Evolutionary conservation across 2,113 vertebrate species (phyloP), one percentile per base, ranked within the genome.

Genomic region (Canis aureus): DNA sequence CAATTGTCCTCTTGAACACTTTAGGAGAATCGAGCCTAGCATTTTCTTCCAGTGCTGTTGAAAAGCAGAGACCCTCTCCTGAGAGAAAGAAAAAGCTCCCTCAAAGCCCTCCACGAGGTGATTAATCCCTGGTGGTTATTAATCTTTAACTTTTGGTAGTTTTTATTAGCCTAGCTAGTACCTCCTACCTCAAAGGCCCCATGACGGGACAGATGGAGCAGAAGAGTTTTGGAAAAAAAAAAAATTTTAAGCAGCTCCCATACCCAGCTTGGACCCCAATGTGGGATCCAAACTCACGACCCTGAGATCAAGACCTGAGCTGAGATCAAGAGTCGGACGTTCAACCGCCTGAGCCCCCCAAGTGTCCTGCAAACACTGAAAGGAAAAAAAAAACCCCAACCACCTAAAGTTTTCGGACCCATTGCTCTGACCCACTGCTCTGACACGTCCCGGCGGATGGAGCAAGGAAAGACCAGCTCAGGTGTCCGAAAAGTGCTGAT

Each of bases 1-100:
- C 25, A 27, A 35, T 22, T 0, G 20, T 20, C 49, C 29, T 27
- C 43, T 35, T 0, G 0, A 17, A 32, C 8, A 5, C 49, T 57
- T 74, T 8, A 25, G 74, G 74, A 53, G 49, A 66, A 92, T 93
- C 23, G 80, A 19, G 94, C 67, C 38, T 93, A 86, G 78, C 38
- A 64, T 93, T 94, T 97, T 97, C 97, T 94, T 91, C 96, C 96
- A 95, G 89, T 35, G 69, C 95, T 97, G 94, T 88, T 69, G 88
- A 94, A 89, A 95, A 96, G 95, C 97, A 90, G 85, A 96, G 57
- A 38, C 13, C 79, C 81, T 84, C 84, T 94, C 91, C 82, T 4
- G 69, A 23, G 69, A 53, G 64, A 95, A 74, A 59, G 89, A 12
- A 27, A 43, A 86, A 66, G 73, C 10, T 0, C 60, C 82, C 93